Conservation (phyloP, 37 sponge, comb jelly and placozoan genomes). For the Haliclona indistincta region DNA sequence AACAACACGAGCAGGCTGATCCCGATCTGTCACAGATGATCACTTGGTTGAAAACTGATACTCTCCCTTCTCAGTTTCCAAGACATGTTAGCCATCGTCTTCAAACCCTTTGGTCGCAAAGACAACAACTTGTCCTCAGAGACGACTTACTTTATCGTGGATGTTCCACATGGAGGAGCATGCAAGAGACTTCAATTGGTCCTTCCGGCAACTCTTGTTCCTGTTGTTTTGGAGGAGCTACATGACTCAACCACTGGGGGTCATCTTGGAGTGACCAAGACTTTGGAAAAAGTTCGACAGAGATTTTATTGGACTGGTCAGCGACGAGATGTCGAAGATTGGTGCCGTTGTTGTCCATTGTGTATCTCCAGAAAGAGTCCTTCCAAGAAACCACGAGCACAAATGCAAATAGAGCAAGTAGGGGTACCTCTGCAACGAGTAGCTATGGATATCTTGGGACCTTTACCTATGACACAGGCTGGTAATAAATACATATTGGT, state of each 20-base stretch:
- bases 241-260: slow-evolving; percentile 7
- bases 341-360: slow-evolving; percentile 4
- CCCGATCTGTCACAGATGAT: too few relatives aligned
- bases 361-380: slow-evolving; percentile 7
- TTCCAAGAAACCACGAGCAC: not conserved
- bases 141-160: too few relatives aligned
- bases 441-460: slow-evolving; percentile 29
- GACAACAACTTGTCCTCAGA: too few relatives aligned
- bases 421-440: slow-evolving; percentile 1
- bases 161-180: too few relatives aligned
- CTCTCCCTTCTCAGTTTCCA: too few relatives aligned
- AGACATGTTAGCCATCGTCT: too few relatives aligned
- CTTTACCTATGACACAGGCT: slow-evolving; percentile 1
- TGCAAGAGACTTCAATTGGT: too few relatives aligned
- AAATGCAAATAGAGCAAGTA: not conserved
- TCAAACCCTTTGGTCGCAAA: too few relatives aligned
- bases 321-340: not conserved
- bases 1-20: too few relatives aligned
- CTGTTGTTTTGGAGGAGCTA: not conserved
- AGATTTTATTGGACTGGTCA: slow-evolving; percentile 28
- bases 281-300: not conserved
- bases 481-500: slow-evolving; percentile 20
- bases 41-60: too few relatives aligned
- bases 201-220: not conserved
- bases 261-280: slow-evolving; percentile 19